phyloP scores from a whole-genome alignment of 2,888 invertebrate genomes.

The Conistra vaccinii region DNA sequence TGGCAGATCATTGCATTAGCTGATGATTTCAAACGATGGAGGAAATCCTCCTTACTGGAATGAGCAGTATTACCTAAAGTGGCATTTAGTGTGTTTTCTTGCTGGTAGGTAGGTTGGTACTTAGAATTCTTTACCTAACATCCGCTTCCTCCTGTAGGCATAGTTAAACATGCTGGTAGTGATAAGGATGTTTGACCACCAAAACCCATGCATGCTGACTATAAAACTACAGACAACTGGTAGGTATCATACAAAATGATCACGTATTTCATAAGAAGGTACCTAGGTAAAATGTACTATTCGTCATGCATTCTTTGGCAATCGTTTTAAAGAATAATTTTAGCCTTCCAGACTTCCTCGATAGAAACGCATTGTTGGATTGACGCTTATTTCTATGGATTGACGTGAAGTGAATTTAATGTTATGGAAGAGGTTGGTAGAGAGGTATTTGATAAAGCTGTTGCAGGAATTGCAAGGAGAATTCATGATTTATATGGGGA shows the following conservation, averaged over 20 bases:
- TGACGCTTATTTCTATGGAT: slow-evolving; percentile 3
- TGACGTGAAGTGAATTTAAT: slow-evolving; percentile 43
- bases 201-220: background rate
- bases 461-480: slow-evolving; percentile 3
- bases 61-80: slow-evolving; percentile 63
- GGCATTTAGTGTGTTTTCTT: slow-evolving; percentile 35
- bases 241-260: slow-evolving; percentile 1
- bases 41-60: slow-evolving; percentile 82
- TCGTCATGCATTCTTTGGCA: background rate
- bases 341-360: slow-evolving; percentile 17
- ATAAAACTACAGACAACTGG: background rate
- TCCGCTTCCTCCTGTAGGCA: background rate
- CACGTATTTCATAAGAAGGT: background rate
- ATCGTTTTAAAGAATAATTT: slow-evolving; percentile 18
- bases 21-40: slow-evolving; percentile 66
- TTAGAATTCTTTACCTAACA: slow-evolving; percentile 2
- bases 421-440: background rate
- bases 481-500: background rate
- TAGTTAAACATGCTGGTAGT: background rate
- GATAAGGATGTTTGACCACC: background rate
- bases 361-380: slow-evolving; percentile 35
- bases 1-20: slow-evolving; percentile 55
- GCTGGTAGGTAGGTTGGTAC: background rate
- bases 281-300: background rate
- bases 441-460: background rate